Evolutionary conservation across 1,140 invertebrate genomes (phyloP).

Genomic region (Scaptomyza montana): DNA sequence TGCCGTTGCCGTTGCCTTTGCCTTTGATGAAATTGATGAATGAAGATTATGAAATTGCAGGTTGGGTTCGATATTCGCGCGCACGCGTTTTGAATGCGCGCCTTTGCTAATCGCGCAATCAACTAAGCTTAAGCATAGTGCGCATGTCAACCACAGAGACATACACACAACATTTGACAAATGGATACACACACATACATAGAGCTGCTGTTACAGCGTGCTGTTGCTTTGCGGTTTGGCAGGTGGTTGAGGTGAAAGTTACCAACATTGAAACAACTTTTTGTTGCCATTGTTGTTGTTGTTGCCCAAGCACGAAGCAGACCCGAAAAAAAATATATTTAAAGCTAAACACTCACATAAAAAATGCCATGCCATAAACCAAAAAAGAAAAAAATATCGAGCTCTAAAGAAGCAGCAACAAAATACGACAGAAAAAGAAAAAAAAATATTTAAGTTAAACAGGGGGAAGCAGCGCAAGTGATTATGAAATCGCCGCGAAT

Average conservation of each 20-base stretch:
- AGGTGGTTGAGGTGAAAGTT: constrained; percentile 78
- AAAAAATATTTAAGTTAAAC: constrained; percentile 57
- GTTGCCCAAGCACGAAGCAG: constrained; percentile 45
- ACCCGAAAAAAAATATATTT: constrained; percentile 34
- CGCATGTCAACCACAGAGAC: constrained; percentile 40
- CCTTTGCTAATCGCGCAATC: constrained; percentile 74
- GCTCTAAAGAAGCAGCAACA: constrained; percentile 50
- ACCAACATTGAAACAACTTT: constrained; percentile 80
- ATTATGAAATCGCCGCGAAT: constrained; percentile 77
- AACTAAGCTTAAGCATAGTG: constrained; percentile 37
- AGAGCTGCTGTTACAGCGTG: constrained; percentile 51
- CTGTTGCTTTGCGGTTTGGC: constrained; percentile 39
- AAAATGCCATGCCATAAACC: constrained; percentile 52
- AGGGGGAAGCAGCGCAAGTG: constrained; percentile 52
- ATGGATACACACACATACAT: constrained; percentile 1
- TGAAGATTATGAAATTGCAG: constrained; percentile 71
- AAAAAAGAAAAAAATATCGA: constrained; percentile 30
- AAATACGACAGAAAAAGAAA: constrained; percentile 19
- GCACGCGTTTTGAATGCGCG: constrained; percentile 74
- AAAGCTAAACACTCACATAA: no score
- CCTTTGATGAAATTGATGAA: constrained; percentile 17
- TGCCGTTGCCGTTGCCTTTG: constrained; percentile 11
- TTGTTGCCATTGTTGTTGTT: constrained; percentile 60
- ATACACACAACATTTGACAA: constrained; percentile 4
- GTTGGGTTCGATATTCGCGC: constrained; percentile 47